Percentiles rank a stretch among this genome's conserved stretches.
phyloP scores from a whole-genome alignment of 2,797 vertebrate genomes.

The Monodelphis domestica region DNA sequence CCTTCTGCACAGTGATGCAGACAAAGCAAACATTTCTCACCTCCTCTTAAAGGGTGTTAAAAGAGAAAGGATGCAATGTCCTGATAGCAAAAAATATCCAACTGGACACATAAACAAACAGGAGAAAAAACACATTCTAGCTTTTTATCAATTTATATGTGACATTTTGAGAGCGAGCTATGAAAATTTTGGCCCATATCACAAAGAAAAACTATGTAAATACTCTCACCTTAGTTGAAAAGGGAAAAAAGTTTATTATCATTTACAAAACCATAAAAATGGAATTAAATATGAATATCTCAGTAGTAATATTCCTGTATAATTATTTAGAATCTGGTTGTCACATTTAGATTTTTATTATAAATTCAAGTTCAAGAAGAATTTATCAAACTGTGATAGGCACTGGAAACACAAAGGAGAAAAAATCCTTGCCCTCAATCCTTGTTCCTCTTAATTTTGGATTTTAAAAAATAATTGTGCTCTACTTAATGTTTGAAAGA shows the following conservation, averaged over 20 bases:
- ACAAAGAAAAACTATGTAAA: neutral
- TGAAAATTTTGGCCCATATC: neutral
- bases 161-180: constrained; percentile 19
- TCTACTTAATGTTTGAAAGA: constrained; percentile 29
- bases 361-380: neutral
- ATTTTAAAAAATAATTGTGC: neutral
- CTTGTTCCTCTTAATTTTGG: neutral
- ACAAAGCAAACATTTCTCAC: constrained; percentile 53
- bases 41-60: constrained; percentile 16
- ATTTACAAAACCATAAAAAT: neutral
- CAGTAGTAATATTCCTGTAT: neutral
- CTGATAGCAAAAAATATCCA: neutral
- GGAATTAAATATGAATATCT: neutral
- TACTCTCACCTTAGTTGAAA: neutral
- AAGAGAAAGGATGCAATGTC: neutral
- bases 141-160: neutral
- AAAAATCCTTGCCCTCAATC: neutral
- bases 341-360: constrained; percentile 19
- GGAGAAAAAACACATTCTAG: neutral
- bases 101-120: neutral
- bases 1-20: constrained; percentile 8
- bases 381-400: neutral
- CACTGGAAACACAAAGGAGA: neutral
- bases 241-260: neutral
- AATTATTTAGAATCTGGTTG: constrained; percentile 16